These are phyloP conservation scores for Drosophila leonis DNA, from an alignment of 2,888 invertebrate species.

Conservation along the genomic window DNA sequence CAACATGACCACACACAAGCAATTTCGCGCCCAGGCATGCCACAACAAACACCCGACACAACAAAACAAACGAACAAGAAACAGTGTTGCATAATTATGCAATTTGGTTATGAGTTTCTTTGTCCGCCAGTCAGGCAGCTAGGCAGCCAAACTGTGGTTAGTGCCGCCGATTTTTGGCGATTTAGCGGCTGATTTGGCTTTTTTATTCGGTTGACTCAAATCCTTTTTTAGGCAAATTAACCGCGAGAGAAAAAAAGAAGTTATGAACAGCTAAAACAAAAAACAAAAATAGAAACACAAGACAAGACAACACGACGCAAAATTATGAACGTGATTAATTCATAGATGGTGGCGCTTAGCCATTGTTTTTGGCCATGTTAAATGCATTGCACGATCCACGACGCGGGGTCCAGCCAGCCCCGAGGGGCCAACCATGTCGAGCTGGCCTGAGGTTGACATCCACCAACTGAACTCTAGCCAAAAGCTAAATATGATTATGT, in stretches of 20 bases:
- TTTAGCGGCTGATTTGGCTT: constrained; percentile 51
- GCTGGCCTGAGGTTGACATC: constrained; percentile 67
- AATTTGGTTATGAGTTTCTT: constrained; percentile 55
- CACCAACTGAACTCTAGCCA: constrained; percentile 66
- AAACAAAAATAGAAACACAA: constrained; percentile 32
- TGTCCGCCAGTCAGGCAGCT: constrained; percentile 16
- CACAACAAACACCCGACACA: constrained; percentile 63
- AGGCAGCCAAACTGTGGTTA: constrained; percentile 23
- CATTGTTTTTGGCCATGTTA: constrained; percentile 72
- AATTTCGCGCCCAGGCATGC: constrained; percentile 75
- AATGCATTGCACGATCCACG: constrained; percentile 65
- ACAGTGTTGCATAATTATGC: constrained; percentile 74
- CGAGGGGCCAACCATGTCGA: constrained; percentile 53
- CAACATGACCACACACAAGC: constrained; percentile 80
- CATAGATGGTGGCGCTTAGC: constrained; percentile 82
- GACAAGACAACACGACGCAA: constrained; percentile 67
- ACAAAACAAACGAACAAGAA: constrained; percentile 25
- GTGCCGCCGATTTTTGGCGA: constrained; percentile 45
- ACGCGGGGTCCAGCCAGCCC: constrained; percentile 45
- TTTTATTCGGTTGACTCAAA: constrained; percentile 46
- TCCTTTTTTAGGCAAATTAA: constrained; percentile 78
- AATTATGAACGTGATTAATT: constrained; percentile 83
- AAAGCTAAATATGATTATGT: constrained; percentile 81
- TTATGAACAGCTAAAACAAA: constrained; percentile 48
- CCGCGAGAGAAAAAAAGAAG: constrained; percentile 58